These are phyloP conservation scores for Thunnus albacares DNA, from an alignment of 2,797 vertebrate species.

Conservation along the genomic window DNA sequence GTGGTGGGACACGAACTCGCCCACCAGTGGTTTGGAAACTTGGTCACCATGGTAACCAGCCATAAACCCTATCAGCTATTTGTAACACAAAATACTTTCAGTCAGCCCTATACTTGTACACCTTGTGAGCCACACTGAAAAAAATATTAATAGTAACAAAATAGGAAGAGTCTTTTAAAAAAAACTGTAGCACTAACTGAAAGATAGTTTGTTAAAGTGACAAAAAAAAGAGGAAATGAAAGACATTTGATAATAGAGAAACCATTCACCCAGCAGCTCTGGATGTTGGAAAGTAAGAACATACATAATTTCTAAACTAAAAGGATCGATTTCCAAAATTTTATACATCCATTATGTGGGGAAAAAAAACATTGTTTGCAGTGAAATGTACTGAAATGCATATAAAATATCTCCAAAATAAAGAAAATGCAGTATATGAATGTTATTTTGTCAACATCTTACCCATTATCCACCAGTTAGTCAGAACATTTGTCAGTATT, in stretches of 20 bases:
- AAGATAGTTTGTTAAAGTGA: background rate
- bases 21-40: conserved; percentile 99
- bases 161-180: background rate
- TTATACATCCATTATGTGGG: too few relatives aligned
- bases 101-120: background rate
- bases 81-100: background rate
- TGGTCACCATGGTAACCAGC: conserved; percentile 97
- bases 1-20: conserved; percentile 98
- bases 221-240: background rate
- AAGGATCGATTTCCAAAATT: too few relatives aligned
- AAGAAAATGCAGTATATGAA: too few relatives aligned
- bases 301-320: too few relatives aligned
- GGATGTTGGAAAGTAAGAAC: background rate
- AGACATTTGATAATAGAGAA: background rate
- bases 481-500: background rate
- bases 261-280: too few relatives aligned
- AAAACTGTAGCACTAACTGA: background rate
- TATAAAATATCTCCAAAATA: background rate
- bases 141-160: background rate
- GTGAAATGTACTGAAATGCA: background rate
- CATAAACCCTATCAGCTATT: background rate
- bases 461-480: background rate
- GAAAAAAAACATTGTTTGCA: background rate
- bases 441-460: background rate
- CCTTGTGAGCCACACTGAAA: background rate